These are phyloP conservation scores for Bombyx huttoni DNA, from an alignment of 2,888 invertebrate genomes.

Conservation along the genomic window DNA sequence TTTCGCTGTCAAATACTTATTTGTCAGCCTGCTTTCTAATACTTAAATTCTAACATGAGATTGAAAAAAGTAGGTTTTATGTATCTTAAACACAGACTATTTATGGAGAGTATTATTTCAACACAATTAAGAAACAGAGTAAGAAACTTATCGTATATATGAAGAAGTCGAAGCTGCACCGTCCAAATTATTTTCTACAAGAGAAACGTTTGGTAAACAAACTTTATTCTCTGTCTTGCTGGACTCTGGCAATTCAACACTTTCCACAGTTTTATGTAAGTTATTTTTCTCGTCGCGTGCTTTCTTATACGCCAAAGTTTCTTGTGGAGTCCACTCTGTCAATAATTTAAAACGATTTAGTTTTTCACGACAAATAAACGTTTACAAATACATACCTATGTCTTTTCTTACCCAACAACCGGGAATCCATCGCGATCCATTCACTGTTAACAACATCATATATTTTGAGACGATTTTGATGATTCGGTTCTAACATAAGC, in stretches of 20 bases:
- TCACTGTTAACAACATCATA: slow-evolving; percentile 69
- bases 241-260: slow-evolving; percentile 18
- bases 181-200: slow-evolving; percentile 28
- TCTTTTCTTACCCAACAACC: slow-evolving; percentile 39
- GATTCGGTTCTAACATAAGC: slow-evolving; percentile 78
- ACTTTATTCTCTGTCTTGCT: slow-evolving; percentile 16
- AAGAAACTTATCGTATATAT: slow-evolving; percentile 17
- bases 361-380: not conserved
- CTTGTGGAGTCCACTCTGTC: slow-evolving; percentile 55
- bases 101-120: not conserved
- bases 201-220: slow-evolving; percentile 26
- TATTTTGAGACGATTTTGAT: slow-evolving; percentile 69
- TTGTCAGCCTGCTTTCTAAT: not conserved
- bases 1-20: not conserved
- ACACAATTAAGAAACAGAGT: not conserved
- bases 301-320: slow-evolving; percentile 44
- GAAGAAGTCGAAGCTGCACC: slow-evolving; percentile 28
- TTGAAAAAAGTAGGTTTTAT: not conserved
- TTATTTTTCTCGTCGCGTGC: slow-evolving; percentile 42
- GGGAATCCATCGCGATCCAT: slow-evolving; percentile 79
- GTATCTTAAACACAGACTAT: not conserved
- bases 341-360: not conserved
- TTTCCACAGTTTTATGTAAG: slow-evolving; percentile 19
- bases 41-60: not conserved
- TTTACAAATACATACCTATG: not conserved